Conservation (phyloP, 1,140 invertebrate genomes). For the Ylistrum balloti region DNA sequence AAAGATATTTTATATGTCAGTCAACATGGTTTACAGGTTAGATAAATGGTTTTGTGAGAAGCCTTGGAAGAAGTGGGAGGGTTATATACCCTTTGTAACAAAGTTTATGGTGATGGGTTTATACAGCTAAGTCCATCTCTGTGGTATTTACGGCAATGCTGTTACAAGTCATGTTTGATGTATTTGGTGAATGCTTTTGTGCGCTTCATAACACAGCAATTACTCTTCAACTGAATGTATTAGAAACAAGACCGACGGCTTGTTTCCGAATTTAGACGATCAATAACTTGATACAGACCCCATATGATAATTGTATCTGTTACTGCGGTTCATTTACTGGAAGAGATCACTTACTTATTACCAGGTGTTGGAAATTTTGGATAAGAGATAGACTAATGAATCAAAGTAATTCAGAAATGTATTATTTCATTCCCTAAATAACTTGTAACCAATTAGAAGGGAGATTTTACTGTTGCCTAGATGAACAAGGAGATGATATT, state of each 20-base stretch:
- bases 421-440: background rate
- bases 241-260: background rate
- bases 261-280: slow-evolving; percentile 26
- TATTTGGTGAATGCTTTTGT: slow-evolving; percentile 9
- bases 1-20: no score
- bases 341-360: background rate
- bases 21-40: no score
- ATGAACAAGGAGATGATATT: no score
- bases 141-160: background rate
- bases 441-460: background rate
- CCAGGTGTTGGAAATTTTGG: background rate
- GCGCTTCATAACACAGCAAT: slow-evolving; percentile 6
- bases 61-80: no score
- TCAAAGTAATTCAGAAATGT: background rate
- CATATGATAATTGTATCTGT: background rate
- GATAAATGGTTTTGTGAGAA: no score
- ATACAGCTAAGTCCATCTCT: background rate
- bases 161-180: slow-evolving; percentile 33
- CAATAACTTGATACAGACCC: slow-evolving; percentile 11
- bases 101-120: slow-evolving; percentile 25
- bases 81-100: no score
- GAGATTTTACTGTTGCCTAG: no score
- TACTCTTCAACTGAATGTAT: background rate
- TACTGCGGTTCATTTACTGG: background rate
- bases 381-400: background rate